Percentiles rank a stretch among this genome's conserved stretches.
These are phyloP conservation scores for Euplexia lucipara DNA, from an alignment of 2,888 invertebrate genomes.

Conservation along the genomic window DNA sequence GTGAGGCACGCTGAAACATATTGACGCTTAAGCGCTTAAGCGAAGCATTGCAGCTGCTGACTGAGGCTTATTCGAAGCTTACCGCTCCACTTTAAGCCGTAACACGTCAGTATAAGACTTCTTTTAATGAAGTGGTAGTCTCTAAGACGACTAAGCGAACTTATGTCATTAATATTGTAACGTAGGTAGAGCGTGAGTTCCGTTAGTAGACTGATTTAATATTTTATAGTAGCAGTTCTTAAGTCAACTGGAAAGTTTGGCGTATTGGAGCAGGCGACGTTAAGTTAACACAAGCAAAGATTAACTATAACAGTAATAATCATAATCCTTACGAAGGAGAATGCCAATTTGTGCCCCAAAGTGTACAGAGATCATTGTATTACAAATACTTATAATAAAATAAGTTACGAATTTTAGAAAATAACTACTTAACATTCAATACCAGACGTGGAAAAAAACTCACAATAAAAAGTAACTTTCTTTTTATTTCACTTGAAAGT, in stretches of 20 bases:
- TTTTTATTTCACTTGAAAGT: too few relatives aligned
- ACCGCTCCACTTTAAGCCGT: constrained; percentile 38
- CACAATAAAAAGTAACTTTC: too few relatives aligned
- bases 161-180: constrained; percentile 57
- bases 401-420: too few relatives aligned
- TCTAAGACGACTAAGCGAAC: constrained; percentile 46
- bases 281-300: background rate
- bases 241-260: constrained; percentile 34
- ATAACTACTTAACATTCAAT: too few relatives aligned
- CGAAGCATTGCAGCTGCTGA: constrained; percentile 57
- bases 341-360: too few relatives aligned
- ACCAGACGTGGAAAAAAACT: too few relatives aligned
- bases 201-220: constrained; percentile 34
- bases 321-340: too few relatives aligned
- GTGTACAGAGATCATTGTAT: too few relatives aligned
- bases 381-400: too few relatives aligned
- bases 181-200: constrained; percentile 29
- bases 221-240: constrained; percentile 44
- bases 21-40: constrained; percentile 58
- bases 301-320: too few relatives aligned
- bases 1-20: constrained; percentile 49
- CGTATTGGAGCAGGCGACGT: constrained; percentile 1
- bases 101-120: constrained; percentile 16
- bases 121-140: constrained; percentile 13
- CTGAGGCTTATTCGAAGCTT: constrained; percentile 34